phyloP scores from a whole-genome alignment of 2,888 invertebrate species.

The Macroteleia sp. region DNA sequence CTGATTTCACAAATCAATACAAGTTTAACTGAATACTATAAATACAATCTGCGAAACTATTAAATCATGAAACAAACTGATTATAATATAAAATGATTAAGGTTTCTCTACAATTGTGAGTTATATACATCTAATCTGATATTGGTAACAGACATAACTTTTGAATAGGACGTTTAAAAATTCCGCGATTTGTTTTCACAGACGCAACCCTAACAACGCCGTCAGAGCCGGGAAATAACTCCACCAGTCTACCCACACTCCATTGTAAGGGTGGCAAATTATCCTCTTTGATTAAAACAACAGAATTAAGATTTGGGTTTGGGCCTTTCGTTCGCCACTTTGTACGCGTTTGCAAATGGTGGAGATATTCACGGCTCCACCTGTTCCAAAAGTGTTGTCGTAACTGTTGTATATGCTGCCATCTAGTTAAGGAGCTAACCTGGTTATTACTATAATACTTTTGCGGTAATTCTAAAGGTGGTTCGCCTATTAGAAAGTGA shows the following conservation, averaged over 20 bases:
- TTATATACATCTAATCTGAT: background rate
- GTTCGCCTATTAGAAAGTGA: background rate
- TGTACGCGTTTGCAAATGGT: constrained; percentile 9
- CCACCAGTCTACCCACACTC: background rate
- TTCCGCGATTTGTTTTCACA: too few relatives aligned
- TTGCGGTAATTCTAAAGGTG: background rate
- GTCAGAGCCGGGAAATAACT: background rate
- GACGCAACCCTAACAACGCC: background rate
- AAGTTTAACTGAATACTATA: background rate
- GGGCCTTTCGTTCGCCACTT: background rate
- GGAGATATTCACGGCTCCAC: constrained; percentile 10
- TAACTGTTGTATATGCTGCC: constrained; percentile 6
- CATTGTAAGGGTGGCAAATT: background rate
- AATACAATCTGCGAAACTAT: too few relatives aligned
- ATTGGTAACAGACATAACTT: background rate
- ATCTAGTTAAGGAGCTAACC: constrained; percentile 60
- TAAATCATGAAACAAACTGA: too few relatives aligned
- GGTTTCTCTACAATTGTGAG: too few relatives aligned
- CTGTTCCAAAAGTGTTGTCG: background rate
- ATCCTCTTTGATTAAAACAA: constrained; percentile 3
- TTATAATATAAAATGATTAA: too few relatives aligned
- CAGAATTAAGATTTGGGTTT: background rate
- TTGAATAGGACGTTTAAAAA: background rate
- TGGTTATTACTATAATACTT: background rate
- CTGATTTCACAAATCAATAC: background rate